Evolutionary conservation across 2,888 invertebrate species (phyloP).

Genomic region (Drosophila anomalipes): DNA sequence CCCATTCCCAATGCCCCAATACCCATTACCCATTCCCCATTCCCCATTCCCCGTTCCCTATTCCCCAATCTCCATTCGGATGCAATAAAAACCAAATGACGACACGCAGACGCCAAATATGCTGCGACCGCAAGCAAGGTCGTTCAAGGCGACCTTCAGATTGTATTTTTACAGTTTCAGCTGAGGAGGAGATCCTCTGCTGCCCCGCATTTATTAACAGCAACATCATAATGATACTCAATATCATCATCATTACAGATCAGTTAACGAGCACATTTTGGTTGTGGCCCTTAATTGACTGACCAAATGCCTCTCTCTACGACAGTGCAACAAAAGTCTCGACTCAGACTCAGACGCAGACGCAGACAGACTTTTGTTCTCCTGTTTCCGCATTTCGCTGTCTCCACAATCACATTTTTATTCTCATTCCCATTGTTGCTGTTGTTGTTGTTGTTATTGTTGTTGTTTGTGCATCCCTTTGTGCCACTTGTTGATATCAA

Average conservation of each 20-base stretch:
- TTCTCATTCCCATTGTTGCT: constrained; percentile 21
- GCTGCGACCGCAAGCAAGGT: constrained; percentile 81
- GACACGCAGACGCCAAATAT: constrained; percentile 75
- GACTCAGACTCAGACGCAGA: neutral
- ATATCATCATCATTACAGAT: constrained; percentile 38
- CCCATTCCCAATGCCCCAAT: constrained; percentile 53
- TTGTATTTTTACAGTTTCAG: constrained; percentile 49
- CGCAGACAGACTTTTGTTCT: constrained; percentile 12
- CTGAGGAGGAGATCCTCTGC: constrained; percentile 20
- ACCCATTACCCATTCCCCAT: neutral
- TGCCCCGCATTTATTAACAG: constrained; percentile 37
- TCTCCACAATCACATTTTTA: constrained; percentile 29
- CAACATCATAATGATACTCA: constrained; percentile 8
- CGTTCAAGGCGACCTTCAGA: constrained; percentile 82
- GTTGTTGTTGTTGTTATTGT: constrained; percentile 24
- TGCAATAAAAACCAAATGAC: constrained; percentile 78
- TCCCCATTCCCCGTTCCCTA: neutral
- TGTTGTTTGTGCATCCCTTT: constrained; percentile 46
- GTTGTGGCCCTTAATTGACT: constrained; percentile 69
- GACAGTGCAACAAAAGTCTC: constrained; percentile 39
- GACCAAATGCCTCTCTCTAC: constrained; percentile 64
- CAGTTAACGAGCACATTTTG: constrained; percentile 58
- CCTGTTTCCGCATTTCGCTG: constrained; percentile 71
- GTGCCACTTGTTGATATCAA: constrained; percentile 79
- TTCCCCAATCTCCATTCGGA: constrained; percentile 26